These are phyloP conservation scores for Amblyraja radiata DNA, from an alignment of 2,797 vertebrate genomes.

Conservation along the genomic window DNA sequence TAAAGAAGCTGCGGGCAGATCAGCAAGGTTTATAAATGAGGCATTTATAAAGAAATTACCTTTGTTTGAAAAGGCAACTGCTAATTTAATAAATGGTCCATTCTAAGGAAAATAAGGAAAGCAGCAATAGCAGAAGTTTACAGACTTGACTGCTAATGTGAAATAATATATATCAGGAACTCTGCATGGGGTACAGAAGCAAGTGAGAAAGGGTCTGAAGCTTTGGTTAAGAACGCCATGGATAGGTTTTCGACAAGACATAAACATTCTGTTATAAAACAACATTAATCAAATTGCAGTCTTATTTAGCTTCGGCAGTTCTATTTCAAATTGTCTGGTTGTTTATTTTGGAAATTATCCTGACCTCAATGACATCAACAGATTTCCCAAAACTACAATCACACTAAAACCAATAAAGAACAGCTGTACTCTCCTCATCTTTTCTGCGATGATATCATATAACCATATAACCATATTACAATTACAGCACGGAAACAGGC, in stretches of 20 bases:
- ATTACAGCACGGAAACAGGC: too few relatives aligned
- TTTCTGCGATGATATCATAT: background rate
- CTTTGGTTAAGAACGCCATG: background rate
- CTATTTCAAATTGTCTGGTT: background rate
- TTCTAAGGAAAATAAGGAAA: background rate
- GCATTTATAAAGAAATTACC: background rate
- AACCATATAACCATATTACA: too few relatives aligned
- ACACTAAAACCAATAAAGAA: background rate
- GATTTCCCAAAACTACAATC: background rate
- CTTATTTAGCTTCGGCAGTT: background rate
- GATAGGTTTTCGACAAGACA: background rate
- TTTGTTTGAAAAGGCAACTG: background rate
- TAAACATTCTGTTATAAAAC: background rate
- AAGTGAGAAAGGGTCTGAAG: background rate
- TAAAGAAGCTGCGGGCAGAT: background rate
- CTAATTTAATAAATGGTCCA: background rate
- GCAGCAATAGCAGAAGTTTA: constrained; percentile 8
- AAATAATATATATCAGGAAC: background rate
- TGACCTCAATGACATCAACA: background rate
- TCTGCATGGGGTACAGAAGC: background rate
- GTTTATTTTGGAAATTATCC: background rate
- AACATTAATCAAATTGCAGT: background rate
- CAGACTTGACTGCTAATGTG: background rate
- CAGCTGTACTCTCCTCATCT: background rate
- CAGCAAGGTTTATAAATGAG: constrained; percentile 8